These are phyloP conservation scores for Lamprologus sp. DNA, from an alignment of 2,113 vertebrate genomes.

Conservation along the genomic window DNA sequence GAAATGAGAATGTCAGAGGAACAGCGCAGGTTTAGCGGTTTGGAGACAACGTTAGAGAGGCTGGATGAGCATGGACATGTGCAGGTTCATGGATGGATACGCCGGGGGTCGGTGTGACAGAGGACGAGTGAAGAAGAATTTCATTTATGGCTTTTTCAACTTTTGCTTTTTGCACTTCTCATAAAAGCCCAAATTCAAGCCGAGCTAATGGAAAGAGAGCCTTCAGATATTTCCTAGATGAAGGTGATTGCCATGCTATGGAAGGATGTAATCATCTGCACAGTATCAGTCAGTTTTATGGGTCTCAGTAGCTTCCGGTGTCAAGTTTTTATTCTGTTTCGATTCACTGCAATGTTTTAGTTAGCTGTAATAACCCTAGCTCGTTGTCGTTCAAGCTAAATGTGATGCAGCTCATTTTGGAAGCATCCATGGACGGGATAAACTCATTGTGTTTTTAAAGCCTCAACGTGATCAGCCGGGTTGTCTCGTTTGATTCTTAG, in stretches of 20 bases:
- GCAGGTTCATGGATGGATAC: not conserved
- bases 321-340: not conserved
- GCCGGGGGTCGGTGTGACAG: not conserved
- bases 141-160: not conserved
- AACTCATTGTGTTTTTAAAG: not conserved
- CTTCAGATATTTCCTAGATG: not conserved
- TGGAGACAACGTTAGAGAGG: not conserved
- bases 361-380: not conserved
- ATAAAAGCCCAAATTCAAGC: not conserved
- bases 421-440: not conserved
- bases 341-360: not conserved
- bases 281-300: not conserved
- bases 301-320: not conserved
- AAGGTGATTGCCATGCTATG: not conserved
- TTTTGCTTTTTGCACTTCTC: not conserved
- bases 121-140: not conserved
- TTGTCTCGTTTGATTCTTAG: not conserved
- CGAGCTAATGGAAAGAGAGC: not conserved
- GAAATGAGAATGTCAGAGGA: not conserved
- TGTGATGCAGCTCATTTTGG: not conserved
- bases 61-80: not conserved
- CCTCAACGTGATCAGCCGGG: not conserved
- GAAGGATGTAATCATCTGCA: not conserved
- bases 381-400: not conserved
- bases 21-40: not conserved